Conservation (phyloP, 2,888 invertebrate genomes). For the Tholera decimalis region DNA sequence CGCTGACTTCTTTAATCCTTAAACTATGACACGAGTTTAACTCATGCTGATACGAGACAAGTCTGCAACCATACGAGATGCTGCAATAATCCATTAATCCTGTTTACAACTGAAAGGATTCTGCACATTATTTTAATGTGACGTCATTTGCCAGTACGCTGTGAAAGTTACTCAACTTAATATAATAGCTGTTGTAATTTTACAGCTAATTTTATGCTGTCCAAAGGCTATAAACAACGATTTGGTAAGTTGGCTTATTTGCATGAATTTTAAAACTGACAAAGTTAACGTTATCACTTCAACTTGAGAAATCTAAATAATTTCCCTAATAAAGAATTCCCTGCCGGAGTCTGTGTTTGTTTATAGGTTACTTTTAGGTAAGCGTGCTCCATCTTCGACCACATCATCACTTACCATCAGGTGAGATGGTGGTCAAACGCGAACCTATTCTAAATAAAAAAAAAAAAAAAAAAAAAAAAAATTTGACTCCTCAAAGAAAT, state of each 20-base stretch:
- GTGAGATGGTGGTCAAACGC: too few species aligned
- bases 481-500: slow-evolving; percentile 1
- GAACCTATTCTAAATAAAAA: too few species aligned
- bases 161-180: slow-evolving; percentile 15
- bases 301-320: too few species aligned
- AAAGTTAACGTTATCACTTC: not conserved
- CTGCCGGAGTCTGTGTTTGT: too few species aligned
- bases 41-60: not conserved
- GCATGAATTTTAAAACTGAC: not conserved
- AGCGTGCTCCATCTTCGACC: too few species aligned
- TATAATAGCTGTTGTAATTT: not conserved
- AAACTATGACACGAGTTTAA: too few species aligned
- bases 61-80: slow-evolving; percentile 8
- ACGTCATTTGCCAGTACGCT: slow-evolving; percentile 23
- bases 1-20: not conserved
- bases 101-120: not conserved
- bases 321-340: too few species aligned
- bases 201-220: too few species aligned
- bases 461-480: slow-evolving; percentile 17
- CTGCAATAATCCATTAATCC: slow-evolving; percentile 23
- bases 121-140: slow-evolving; percentile 2
- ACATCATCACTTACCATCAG: too few species aligned
- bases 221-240: too few species aligned
- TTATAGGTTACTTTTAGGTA: too few species aligned
- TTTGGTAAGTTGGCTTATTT: not conserved